These are phyloP conservation scores for Cosmia pyralina DNA, from an alignment of 2,888 invertebrate species.

Conservation along the genomic window DNA sequence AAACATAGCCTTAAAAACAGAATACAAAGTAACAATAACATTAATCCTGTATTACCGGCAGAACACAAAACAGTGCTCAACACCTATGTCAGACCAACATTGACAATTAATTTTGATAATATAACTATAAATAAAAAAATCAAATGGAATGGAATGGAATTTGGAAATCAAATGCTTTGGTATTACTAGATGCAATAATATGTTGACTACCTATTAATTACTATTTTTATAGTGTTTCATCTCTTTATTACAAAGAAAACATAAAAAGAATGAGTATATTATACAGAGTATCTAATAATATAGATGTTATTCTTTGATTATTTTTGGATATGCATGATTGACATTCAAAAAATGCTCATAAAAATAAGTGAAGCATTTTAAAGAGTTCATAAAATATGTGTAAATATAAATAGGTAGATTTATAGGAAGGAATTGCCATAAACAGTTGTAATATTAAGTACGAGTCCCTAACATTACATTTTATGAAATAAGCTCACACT, in stretches of 20 bases:
- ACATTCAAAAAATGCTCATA: neutral
- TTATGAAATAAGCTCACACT: neutral
- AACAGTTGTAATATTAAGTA: constrained; percentile 16
- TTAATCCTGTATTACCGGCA: constrained; percentile 7
- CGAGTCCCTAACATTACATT: neutral
- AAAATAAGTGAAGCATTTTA: constrained; percentile 30
- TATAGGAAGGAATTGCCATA: constrained; percentile 1
- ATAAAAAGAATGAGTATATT: neutral
- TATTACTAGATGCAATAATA: constrained; percentile 20
- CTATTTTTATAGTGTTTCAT: constrained; percentile 1
- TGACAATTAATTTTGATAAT: constrained; percentile 34
- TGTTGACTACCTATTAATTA: neutral
- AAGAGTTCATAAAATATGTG: constrained; percentile 12
- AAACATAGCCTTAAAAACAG: constrained; percentile 12
- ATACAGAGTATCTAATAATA: neutral
- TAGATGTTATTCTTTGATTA: constrained; percentile 1
- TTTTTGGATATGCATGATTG: constrained; percentile 10
- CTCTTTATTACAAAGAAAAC: neutral
- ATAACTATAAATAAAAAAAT: neutral
- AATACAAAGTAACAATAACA: constrained; percentile 25
- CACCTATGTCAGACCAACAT: constrained; percentile 39
- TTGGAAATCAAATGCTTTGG: constrained; percentile 19
- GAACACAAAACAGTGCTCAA: no score
- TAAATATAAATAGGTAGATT: neutral
- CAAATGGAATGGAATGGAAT: constrained; percentile 52